These are phyloP conservation scores for Xenus cinereus DNA, from an alignment of 2,113 vertebrate genomes.

Conservation along the genomic window DNA sequence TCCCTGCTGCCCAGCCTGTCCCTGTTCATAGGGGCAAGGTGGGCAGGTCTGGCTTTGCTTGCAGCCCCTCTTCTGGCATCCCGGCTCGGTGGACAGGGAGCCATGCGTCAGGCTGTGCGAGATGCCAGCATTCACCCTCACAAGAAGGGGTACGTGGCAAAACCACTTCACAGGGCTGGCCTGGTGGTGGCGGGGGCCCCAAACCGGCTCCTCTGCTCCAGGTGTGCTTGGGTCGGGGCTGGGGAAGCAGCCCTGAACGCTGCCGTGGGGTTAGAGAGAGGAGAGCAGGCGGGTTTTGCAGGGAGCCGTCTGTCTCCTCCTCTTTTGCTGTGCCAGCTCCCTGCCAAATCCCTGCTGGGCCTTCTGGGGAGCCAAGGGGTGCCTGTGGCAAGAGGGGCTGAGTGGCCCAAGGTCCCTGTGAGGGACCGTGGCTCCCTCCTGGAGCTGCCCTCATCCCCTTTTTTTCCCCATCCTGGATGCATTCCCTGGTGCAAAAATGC, in stretches of 20 bases:
- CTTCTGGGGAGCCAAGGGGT: not conserved
- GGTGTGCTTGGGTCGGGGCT: not conserved
- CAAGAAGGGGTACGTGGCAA: not conserved
- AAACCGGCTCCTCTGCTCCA: not conserved
- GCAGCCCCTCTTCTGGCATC: not conserved
- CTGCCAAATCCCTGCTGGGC: not conserved
- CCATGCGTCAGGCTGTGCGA: not conserved
- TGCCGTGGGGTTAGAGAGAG: not conserved
- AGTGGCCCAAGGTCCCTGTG: not conserved
- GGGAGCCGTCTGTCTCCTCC: not conserved
- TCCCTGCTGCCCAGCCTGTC: not conserved
- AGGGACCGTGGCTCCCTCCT: not conserved
- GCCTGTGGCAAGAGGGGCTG: not conserved
- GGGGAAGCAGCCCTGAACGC: not conserved
- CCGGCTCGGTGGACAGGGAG: fast-evolving
- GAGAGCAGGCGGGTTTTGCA: not conserved
- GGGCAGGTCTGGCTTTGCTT: not conserved
- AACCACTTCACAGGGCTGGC: not conserved
- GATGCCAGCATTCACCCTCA: not conserved
- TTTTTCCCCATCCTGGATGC: not conserved
- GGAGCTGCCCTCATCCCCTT: not conserved
- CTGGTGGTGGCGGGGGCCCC: fast-evolving
- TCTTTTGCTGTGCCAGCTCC: not conserved
- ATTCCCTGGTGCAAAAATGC: not conserved
- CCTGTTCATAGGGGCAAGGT: fast-evolving